phyloP scores from a whole-genome alignment of 2,888 invertebrate genomes.

The Himalopsyche anomala region DNA sequence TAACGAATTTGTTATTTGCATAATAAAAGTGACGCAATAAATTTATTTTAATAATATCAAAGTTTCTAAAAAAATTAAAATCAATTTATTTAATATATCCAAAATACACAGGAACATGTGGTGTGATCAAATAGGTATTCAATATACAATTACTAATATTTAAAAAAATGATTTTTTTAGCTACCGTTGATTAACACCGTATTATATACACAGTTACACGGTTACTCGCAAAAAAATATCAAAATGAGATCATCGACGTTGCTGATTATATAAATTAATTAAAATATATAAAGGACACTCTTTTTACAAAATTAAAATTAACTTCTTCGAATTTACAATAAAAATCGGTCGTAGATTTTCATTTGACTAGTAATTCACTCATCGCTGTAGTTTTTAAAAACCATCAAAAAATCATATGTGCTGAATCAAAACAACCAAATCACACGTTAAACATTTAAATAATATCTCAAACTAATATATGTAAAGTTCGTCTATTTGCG shows the following conservation, averaged over 20 bases:
- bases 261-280: constrained; percentile 49
- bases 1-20: no score
- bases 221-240: background rate
- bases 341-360: background rate
- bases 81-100: background rate
- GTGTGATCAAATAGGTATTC: background rate
- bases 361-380: constrained; percentile 64
- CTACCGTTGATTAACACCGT: no score
- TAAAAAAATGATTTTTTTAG: no score
- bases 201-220: background rate
- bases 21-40: no score
- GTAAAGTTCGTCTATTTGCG: no score
- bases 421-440: no score
- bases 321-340: constrained; percentile 22
- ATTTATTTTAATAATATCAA: no score
- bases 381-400: constrained; percentile 53
- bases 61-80: no score
- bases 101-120: background rate
- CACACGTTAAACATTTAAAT: no score
- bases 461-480: no score
- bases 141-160: constrained; percentile 38
- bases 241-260: constrained; percentile 57
- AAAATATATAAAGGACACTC: no score
- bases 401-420: constrained; percentile 2
- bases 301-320: no score